Evolutionary conservation across 2,888 invertebrate species (phyloP).

Genomic region (Drosophila niveifrons): DNA sequence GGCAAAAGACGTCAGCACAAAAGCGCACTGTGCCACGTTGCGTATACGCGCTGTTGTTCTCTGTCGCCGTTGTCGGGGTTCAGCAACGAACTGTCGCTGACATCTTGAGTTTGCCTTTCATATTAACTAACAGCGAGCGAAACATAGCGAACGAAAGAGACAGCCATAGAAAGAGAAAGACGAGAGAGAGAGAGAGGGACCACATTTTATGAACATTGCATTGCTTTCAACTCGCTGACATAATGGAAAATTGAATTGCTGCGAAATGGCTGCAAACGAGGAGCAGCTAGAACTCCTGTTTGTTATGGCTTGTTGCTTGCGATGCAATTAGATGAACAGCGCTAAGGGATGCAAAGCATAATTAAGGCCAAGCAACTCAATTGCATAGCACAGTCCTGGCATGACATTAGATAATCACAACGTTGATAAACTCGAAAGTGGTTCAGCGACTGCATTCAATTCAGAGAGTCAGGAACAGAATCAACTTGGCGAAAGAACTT

Average conservation of each 20-base stretch:
- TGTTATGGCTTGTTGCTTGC: constrained; percentile 33
- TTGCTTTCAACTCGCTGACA: constrained; percentile 73
- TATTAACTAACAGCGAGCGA: constrained; percentile 38
- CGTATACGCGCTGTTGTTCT: constrained; percentile 64
- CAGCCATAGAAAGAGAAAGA: neutral
- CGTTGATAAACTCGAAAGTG: constrained; percentile 27
- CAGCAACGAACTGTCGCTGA: constrained; percentile 53
- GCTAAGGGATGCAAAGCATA: constrained; percentile 69
- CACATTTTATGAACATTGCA: constrained; percentile 77
- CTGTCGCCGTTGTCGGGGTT: neutral
- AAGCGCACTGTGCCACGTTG: constrained; percentile 68
- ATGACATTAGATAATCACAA: constrained; percentile 48
- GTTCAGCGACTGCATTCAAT: neutral
- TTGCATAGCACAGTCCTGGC: constrained; percentile 31
- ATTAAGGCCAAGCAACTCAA: constrained; percentile 65
- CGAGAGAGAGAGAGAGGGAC: neutral
- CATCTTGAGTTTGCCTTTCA: constrained; percentile 61
- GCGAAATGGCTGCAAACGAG: constrained; percentile 8
- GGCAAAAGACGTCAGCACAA: constrained; percentile 65
- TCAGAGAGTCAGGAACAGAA: neutral
- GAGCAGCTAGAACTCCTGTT: neutral
- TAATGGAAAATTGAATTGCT: constrained; percentile 81
- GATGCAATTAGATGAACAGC: constrained; percentile 75
- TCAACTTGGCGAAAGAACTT: constrained; percentile 5
- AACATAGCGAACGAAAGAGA: neutral